Base-by-base conservation (phyloP, 2,797 vertebrate genomes). In the Apogon hyalosoma region DNA sequence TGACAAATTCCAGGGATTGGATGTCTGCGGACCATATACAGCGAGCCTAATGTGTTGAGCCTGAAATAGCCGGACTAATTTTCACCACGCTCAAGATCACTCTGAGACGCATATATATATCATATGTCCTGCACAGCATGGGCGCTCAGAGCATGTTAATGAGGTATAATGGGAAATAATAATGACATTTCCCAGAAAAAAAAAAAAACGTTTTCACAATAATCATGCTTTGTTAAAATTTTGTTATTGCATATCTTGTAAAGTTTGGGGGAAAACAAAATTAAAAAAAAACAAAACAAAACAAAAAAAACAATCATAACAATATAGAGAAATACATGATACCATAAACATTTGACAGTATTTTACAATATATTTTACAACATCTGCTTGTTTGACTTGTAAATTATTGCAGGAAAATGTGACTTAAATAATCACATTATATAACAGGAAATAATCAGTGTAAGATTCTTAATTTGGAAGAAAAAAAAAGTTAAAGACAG, bases 1-100 rank as follows among this genome's bases (percentile, higher is more conserved):
- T 38, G 50, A 80, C 90, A 88, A 55, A 94, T 94, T 94, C 92
- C 45, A 19, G 60, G 91, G 88, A 87, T 92, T 92, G 88, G 61
- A 80, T 94, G 88, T 93, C 92, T 46, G 64, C 84, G 62, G 70
- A 63, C 92, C 92, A 83, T 93, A 87, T 93, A 92, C 73, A 94
- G 93, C 14, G 10, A 41, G 54, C 45, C 52, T 85, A 87, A 91
- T 77, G 82, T 76, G 85, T 81, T 78, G 90, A 89, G 91, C 85
- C 92, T 68, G 85, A 93, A 94, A 93, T 94, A 93, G 92, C 83
- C 28, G 9, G 11, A 62, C 63, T 77, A 39, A 82, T 88, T 82
- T 86, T 51, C 75, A 77, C 72, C 63, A 2, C 19, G 50, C 68
- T 73, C 67, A 15, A n/a, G 62, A 77, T 55, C 66, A 47, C 65